phyloP scores from a whole-genome alignment of 1,140 invertebrate species.

The Solen grandis region DNA sequence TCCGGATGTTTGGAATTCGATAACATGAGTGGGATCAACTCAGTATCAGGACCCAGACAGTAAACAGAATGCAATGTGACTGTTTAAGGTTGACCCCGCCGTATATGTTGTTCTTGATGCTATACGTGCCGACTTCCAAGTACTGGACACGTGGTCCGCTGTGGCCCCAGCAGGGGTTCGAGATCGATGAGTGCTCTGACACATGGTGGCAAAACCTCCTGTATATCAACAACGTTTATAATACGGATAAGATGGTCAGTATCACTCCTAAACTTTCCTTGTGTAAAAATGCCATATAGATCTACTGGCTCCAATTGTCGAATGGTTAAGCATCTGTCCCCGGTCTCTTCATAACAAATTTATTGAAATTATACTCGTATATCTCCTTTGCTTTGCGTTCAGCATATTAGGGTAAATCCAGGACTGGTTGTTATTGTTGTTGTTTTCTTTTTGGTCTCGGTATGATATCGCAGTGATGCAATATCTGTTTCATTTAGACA shows the following conservation, averaged over 20 bases:
- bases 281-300: no score
- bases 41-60: no score
- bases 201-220: conserved; percentile 92
- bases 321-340: no score
- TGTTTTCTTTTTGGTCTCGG: background rate
- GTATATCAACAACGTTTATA: conserved; percentile 91
- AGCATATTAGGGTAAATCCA: no score
- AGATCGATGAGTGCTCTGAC: conserved; percentile 81
- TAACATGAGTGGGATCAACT: background rate
- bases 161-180: conserved; percentile 54
- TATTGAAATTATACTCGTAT: no score
- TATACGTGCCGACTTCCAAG: conserved; percentile 87
- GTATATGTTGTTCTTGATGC: conserved; percentile 91
- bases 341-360: no score
- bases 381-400: no score
- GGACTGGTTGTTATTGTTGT: no score
- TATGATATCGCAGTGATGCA: background rate
- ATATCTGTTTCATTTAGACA: no score
- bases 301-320: background rate
- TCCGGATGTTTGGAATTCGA: no score
- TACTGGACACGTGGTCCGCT: conserved; percentile 84
- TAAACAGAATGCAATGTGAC: no score
- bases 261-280: no score
- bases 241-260: conserved; percentile 36
- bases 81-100: conserved; percentile 86